These are phyloP conservation scores for Eurosta solidaginis DNA, from an alignment of 1,140 invertebrate genomes.

Conservation along the genomic window DNA sequence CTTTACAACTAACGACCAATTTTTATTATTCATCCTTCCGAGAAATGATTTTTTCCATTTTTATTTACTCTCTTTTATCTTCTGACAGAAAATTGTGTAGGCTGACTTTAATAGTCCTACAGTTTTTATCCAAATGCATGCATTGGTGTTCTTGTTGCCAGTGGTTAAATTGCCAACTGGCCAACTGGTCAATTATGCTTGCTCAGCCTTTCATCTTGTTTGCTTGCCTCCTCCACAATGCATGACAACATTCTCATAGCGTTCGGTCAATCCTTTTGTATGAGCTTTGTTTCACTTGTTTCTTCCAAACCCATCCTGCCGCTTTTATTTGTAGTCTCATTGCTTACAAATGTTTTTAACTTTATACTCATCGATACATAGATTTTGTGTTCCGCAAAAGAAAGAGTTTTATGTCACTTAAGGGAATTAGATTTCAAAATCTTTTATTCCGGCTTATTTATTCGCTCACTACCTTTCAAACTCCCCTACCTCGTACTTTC, in stretches of 20 bases:
- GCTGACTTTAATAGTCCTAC: constrained; percentile 8
- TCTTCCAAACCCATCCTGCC: background rate
- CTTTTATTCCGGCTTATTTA: background rate
- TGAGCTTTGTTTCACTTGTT: background rate
- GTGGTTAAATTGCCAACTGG: background rate
- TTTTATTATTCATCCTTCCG: too few relatives aligned
- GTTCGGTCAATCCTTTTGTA: background rate
- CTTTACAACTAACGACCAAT: too few relatives aligned
- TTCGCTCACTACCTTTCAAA: background rate
- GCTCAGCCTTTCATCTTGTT: background rate
- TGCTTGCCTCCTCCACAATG: background rate
- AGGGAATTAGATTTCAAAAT: constrained; percentile 20
- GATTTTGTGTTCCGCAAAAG: too few relatives aligned
- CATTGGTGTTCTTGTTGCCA: background rate
- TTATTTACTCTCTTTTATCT: background rate
- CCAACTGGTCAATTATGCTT: constrained; percentile 6
- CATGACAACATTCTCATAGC: background rate
- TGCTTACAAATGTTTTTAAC: background rate
- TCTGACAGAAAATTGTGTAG: background rate
- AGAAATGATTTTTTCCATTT: too few relatives aligned
- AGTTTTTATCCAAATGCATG: background rate
- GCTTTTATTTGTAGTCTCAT: too few relatives aligned
- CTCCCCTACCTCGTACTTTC: background rate
- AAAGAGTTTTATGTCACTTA: constrained; percentile 20
- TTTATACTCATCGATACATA: background rate